These are phyloP conservation scores for Tympanuchus pallidicinctus DNA, from an alignment of 2,113 vertebrate genomes.

Conservation along the genomic window DNA sequence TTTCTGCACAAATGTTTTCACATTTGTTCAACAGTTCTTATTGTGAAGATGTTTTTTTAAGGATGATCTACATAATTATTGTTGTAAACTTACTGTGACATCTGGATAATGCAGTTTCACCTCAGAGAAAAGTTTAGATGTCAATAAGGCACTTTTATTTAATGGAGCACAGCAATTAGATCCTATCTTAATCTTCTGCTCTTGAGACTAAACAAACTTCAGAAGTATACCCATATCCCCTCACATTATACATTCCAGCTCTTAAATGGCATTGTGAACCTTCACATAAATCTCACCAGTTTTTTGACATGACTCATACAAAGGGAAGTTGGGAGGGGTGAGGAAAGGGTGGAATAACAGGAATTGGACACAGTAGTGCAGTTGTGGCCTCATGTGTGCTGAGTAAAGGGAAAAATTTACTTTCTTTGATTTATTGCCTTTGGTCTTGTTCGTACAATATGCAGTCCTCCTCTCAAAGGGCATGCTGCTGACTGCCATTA, in stretches of 20 bases:
- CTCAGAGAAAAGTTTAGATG: background rate
- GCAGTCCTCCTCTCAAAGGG: background rate
- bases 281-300: background rate
- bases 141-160: background rate
- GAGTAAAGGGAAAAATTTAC: background rate
- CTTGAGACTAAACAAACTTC: background rate
- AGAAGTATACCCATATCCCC: background rate
- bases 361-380: background rate
- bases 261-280: background rate
- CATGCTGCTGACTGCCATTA: background rate
- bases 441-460: background rate
- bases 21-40: background rate
- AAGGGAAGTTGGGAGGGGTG: background rate
- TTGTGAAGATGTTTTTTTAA: background rate
- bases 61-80: background rate
- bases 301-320: background rate
- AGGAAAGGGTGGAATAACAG: fast-evolving
- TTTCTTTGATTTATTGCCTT: background rate
- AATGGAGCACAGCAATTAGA: background rate
- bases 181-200: background rate
- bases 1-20: background rate
- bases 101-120: background rate
- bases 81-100: background rate
- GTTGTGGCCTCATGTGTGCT: background rate
- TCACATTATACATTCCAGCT: background rate